Evolutionary conservation across 2,113 vertebrate species (phyloP).

Genomic region (Hiodon tergisus): DNA sequence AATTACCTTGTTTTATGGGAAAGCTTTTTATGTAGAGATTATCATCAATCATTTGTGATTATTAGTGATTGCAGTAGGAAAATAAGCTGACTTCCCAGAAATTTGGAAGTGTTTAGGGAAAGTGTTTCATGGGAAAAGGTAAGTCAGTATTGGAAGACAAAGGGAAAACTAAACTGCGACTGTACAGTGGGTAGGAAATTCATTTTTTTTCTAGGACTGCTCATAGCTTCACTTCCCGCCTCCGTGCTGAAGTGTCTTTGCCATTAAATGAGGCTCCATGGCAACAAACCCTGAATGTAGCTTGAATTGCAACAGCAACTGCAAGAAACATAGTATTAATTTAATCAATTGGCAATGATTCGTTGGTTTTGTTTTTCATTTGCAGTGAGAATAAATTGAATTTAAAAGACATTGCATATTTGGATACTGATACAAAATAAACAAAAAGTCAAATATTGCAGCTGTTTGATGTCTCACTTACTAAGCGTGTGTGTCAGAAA

Average conservation of each 20-base stretch:
- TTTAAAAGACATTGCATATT: no score
- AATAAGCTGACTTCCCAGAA: no score
- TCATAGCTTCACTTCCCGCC: neutral
- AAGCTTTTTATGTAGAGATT: no score
- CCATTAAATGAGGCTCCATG: constrained; percentile 37
- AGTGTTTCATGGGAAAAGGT: neutral
- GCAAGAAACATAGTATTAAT: constrained; percentile 34
- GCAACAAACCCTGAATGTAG: constrained; percentile 34
- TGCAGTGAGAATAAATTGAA: no score
- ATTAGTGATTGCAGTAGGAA: no score
- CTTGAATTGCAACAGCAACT: constrained; percentile 18
- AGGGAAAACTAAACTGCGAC: neutral
- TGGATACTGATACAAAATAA: no score
- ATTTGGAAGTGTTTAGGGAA: neutral
- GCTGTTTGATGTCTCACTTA: no score
- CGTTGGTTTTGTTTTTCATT: neutral
- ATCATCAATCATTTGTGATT: no score
- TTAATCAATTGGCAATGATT: constrained; percentile 30
- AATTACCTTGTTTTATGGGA: no score
- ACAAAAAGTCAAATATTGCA: no score
- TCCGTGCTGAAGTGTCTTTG: constrained; percentile 25
- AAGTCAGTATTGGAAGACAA: neutral
- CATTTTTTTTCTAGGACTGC: neutral
- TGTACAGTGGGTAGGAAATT: neutral
- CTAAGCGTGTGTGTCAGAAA: no score